Evolutionary conservation across 92 coral and sea anemone genomes (phyloP).

Genomic region (Siderastrea radians): DNA sequence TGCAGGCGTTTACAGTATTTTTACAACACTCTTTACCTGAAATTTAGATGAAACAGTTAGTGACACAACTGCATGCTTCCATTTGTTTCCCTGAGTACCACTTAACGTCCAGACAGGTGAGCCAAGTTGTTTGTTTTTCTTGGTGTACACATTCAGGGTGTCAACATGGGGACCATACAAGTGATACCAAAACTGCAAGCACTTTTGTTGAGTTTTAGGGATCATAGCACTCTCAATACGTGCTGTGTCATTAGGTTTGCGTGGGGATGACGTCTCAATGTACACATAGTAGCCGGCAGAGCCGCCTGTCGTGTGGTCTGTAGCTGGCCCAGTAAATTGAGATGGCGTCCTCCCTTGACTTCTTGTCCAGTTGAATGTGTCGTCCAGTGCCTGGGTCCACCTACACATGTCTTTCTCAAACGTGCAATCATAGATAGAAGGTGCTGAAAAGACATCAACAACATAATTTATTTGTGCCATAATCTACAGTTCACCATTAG

Average conservation of each 20-base stretch:
- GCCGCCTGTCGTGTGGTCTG: constrained; percentile 90
- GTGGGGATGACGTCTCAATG: constrained; percentile 88
- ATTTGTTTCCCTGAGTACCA: constrained; percentile 88
- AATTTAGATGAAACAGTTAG: constrained; percentile 83
- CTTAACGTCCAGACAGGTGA: constrained; percentile 77
- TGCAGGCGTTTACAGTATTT: too few relatives aligned
- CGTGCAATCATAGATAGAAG: constrained; percentile 91
- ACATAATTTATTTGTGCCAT: too few relatives aligned
- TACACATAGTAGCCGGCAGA: constrained; percentile 80
- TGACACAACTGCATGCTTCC: constrained; percentile 88
- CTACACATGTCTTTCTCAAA: constrained; percentile 76
- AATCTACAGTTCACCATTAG: too few relatives aligned
- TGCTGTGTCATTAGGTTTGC: constrained; percentile 88
- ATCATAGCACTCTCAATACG: constrained; percentile 81
- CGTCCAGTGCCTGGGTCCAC: constrained; percentile 86
- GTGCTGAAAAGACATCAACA: constrained; percentile 34
- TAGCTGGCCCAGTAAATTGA: constrained; percentile 76
- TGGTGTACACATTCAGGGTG: constrained; percentile 86
- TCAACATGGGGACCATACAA: constrained; percentile 97
- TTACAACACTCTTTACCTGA: constrained; percentile 58
- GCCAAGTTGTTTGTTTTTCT: constrained; percentile 75
- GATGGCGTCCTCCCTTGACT: constrained; percentile 77
- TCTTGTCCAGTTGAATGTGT: constrained; percentile 90
- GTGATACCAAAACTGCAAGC: constrained; percentile 98
- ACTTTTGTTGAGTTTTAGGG: constrained; percentile 88